Conservation (phyloP, 2,797 vertebrate genomes). For the Enteromius thamalakanensis region DNA sequence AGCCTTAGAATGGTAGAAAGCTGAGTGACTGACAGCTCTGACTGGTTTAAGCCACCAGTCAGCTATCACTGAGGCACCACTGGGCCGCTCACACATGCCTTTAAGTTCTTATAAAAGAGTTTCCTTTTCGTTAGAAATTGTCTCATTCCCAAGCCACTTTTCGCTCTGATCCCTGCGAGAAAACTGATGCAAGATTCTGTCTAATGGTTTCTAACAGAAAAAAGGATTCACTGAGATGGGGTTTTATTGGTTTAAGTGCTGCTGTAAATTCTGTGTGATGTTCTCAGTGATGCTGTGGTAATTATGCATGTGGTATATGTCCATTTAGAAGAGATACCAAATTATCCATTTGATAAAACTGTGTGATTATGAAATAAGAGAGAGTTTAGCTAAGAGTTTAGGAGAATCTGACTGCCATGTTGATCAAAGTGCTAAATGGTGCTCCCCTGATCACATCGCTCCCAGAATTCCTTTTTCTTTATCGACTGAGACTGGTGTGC, state of each 20-base stretch:
- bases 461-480: neutral
- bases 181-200: constrained; percentile 11
- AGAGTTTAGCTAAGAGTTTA: neutral
- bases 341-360: constrained; percentile 2
- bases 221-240: neutral
- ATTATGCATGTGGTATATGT: neutral
- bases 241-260: neutral
- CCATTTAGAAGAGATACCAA: neutral
- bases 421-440: neutral
- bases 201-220: constrained; percentile 19
- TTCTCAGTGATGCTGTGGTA: neutral
- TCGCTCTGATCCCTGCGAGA: constrained; percentile 10
- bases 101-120: constrained; percentile 26
- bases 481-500: neutral
- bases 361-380: neutral
- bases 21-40: constrained; percentile 63
- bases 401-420: neutral
- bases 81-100: constrained; percentile 65
- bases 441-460: constrained; percentile 6
- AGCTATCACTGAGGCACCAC: constrained; percentile 65
- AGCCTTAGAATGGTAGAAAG: constrained; percentile 69
- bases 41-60: constrained; percentile 59
- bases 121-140: constrained; percentile 33
- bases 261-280: constrained; percentile 28
- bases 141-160: constrained; percentile 23